Evolutionary conservation across 2,888 invertebrate genomes (phyloP).

Genomic region (Oligia latruncula): DNA sequence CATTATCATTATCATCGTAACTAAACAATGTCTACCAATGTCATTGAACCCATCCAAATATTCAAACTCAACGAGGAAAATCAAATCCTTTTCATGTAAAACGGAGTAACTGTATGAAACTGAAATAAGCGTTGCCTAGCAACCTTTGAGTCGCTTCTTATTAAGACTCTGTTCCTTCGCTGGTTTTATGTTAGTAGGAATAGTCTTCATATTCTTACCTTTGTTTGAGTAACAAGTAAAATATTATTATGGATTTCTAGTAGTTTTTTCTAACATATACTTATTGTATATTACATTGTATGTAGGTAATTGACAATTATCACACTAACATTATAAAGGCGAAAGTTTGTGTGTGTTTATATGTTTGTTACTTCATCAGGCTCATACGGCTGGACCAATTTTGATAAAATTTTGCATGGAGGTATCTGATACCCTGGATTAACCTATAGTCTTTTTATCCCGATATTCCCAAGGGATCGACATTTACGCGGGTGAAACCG

Average conservation of each 20-base stretch:
- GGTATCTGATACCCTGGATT: too few relatives aligned
- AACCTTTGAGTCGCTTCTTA: conserved; percentile 54
- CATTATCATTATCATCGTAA: neutral
- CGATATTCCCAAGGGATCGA: too few relatives aligned
- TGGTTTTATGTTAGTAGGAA: conserved; percentile 17
- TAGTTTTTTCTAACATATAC: neutral
- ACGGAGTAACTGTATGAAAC: conserved; percentile 23
- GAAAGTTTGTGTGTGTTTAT: too few relatives aligned
- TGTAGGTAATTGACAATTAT: neutral
- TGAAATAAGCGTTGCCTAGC: conserved; percentile 47
- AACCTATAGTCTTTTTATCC: too few relatives aligned
- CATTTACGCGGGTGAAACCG: too few relatives aligned
- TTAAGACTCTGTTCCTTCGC: conserved; percentile 17
- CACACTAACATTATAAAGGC: too few relatives aligned
- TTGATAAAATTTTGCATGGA: too few relatives aligned
- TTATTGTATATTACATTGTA: neutral
- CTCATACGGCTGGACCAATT: too few relatives aligned
- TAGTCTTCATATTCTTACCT: neutral
- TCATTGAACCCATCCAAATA: neutral
- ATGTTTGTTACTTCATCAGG: too few relatives aligned
- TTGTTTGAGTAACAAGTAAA: conserved; percentile 18
- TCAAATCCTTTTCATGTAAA: conserved; percentile 36
- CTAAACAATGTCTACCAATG: neutral
- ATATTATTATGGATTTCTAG: neutral
- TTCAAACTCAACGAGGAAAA: conserved; percentile 38